Percentiles rank a stretch among this genome's conserved stretches.
phyloP scores from a whole-genome alignment of 1,140 invertebrate species.

The Sogatella furcifera region DNA sequence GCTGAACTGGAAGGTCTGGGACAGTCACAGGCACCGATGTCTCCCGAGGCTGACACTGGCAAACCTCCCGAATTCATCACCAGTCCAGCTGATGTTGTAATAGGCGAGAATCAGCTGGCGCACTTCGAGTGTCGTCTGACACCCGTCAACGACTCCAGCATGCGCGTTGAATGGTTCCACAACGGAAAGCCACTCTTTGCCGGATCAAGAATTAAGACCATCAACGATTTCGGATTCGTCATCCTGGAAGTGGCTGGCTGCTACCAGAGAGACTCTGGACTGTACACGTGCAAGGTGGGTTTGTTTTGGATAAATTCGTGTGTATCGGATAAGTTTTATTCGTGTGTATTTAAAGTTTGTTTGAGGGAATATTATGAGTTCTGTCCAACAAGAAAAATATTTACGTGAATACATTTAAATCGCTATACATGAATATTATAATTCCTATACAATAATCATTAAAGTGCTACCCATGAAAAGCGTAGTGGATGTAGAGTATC shows the following conservation, averaged over 20 bases:
- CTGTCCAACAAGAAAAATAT: too few species aligned
- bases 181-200: slow-evolving; percentile 83
- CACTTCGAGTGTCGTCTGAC: slow-evolving; percentile 85
- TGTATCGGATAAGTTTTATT: too few species aligned
- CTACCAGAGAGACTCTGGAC: slow-evolving; percentile 75
- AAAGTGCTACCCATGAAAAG: too few species aligned
- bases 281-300: slow-evolving; percentile 71
- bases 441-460: too few species aligned
- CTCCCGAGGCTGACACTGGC: slow-evolving; percentile 69
- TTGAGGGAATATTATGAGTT: too few species aligned
- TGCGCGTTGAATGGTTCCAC: slow-evolving; percentile 94
- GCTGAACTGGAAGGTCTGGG: slow-evolving; percentile 83
- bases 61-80: slow-evolving; percentile 89
- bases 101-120: slow-evolving; percentile 81
- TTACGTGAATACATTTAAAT: too few species aligned
- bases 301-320: not conserved
- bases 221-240: slow-evolving; percentile 89
- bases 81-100: slow-evolving; percentile 66
- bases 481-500: too few species aligned
- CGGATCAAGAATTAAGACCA: slow-evolving; percentile 80
- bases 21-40: slow-evolving; percentile 42
- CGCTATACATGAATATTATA: too few species aligned
- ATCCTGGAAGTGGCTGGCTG: slow-evolving; percentile 83
- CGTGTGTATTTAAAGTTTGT: too few species aligned
- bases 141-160: slow-evolving; percentile 84